phyloP scores from a whole-genome alignment of 2,888 invertebrate genomes.

The Lasioglossum calceatum region DNA sequence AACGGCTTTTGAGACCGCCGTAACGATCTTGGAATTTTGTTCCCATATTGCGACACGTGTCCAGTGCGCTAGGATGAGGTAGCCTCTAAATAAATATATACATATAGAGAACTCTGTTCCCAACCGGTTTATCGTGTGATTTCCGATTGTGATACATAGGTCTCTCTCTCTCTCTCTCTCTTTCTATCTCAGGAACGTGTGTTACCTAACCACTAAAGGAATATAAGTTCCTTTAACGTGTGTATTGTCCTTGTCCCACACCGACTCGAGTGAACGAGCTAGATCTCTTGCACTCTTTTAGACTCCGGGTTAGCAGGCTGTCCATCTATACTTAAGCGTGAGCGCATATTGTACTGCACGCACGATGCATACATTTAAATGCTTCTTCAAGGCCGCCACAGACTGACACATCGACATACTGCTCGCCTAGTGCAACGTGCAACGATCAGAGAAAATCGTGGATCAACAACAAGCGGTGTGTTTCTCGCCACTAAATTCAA shows the following conservation, averaged over 20 bases:
- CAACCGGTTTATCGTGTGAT: constrained; percentile 65
- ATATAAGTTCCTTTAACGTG: constrained; percentile 63
- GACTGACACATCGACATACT: constrained; percentile 46
- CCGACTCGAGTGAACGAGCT: constrained; percentile 63
- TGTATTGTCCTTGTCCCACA: constrained; percentile 75
- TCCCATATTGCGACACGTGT: constrained; percentile 61
- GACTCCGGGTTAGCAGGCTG: constrained; percentile 69
- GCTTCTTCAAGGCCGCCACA: constrained; percentile 72
- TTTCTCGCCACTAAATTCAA: constrained; percentile 43
- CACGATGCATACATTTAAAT: constrained; percentile 71
- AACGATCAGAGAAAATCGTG: constrained; percentile 50
- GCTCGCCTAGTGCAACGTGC: constrained; percentile 42
- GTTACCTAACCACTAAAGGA: constrained; percentile 66
- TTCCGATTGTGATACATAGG: constrained; percentile 51
- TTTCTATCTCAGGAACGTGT: constrained; percentile 23
- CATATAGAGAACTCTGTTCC: constrained; percentile 28
- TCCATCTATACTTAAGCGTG: constrained; percentile 71
- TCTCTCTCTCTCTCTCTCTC: background rate
- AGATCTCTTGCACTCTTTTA: constrained; percentile 71
- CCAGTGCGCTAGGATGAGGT: constrained; percentile 42
- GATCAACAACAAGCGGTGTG: constrained; percentile 35
- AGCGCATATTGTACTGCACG: constrained; percentile 69
- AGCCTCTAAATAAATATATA: constrained; percentile 47
- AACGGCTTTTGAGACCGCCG: constrained; percentile 22
- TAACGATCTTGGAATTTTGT: constrained; percentile 63